These are phyloP conservation scores for Agrilus biguttatus DNA, from an alignment of 2,888 invertebrate species.

Conservation along the genomic window DNA sequence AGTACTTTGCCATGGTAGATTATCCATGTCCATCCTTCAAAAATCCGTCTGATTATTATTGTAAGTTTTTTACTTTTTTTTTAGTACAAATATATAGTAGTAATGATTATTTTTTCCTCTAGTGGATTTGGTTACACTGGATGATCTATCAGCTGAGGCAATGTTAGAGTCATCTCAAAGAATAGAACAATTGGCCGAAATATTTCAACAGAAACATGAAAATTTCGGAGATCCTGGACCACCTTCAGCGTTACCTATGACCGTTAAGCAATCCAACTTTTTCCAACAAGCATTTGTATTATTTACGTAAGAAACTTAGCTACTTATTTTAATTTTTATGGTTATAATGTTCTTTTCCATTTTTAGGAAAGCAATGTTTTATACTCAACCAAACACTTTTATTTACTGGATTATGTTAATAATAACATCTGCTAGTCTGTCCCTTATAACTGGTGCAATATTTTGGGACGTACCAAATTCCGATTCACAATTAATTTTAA, in stretches of 20 bases:
- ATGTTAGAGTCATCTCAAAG: slow-evolving; percentile 89
- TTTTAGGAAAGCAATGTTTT: slow-evolving; percentile 49
- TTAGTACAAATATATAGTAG: neutral
- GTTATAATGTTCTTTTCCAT: neutral
- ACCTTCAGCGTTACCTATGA: slow-evolving; percentile 58
- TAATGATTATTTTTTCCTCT: slow-evolving; percentile 17
- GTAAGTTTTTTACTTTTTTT: slow-evolving; percentile 40
- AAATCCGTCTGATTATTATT: slow-evolving; percentile 92
- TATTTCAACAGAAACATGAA: slow-evolving; percentile 56
- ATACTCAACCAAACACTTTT: slow-evolving; percentile 74
- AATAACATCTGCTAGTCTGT: slow-evolving; percentile 66
- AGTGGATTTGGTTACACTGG: slow-evolving; percentile 90
- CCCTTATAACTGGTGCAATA: slow-evolving; percentile 70
- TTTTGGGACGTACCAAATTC: slow-evolving; percentile 79
- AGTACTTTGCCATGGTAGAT: slow-evolving; percentile 75
- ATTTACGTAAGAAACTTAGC: slow-evolving; percentile 35
- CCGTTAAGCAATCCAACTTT: slow-evolving; percentile 47
- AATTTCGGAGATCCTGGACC: slow-evolving; percentile 58
- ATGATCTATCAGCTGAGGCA: slow-evolving; percentile 86
- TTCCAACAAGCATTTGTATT: slow-evolving; percentile 58
- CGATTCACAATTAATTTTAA: slow-evolving; percentile 56
- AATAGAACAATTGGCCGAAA: slow-evolving; percentile 77
- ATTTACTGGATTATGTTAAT: slow-evolving; percentile 66
- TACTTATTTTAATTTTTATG: neutral
- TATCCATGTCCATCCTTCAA: slow-evolving; percentile 94